Conservation (phyloP, 2,888 invertebrate genomes). For the Tolmerus cingulatus region DNA sequence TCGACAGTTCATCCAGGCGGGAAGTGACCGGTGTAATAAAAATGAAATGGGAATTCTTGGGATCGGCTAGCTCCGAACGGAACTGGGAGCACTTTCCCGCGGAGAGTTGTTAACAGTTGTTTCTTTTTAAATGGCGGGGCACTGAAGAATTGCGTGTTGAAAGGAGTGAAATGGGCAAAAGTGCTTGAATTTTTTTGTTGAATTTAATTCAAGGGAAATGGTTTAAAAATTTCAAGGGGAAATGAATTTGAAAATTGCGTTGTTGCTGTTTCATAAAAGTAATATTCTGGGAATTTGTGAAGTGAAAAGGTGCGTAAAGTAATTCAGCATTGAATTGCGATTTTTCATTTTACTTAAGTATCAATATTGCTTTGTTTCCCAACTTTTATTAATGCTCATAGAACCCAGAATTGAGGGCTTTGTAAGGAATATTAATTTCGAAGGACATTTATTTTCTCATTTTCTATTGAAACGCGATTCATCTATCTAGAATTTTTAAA, state of each 20-base stretch:
- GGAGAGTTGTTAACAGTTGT: not conserved
- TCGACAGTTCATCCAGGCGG: not conserved
- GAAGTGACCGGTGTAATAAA: not conserved
- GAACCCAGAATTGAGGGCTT: no score
- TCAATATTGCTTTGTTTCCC: not conserved
- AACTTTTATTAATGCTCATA: not conserved
- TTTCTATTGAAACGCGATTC: no score
- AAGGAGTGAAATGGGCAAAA: not conserved
- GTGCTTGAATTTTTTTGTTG: not conserved
- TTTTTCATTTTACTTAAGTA: not conserved
- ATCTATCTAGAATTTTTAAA: no score
- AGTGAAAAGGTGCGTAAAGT: not conserved
- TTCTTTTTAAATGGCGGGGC: not conserved
- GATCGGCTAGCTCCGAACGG: not conserved
- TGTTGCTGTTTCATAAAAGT: not conserved
- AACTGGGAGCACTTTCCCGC: not conserved
- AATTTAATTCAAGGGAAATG: not conserved
- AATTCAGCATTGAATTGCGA: not conserved
- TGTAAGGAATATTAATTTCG: no score
- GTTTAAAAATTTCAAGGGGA: not conserved
- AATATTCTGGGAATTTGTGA: not conserved
- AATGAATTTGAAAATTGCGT: not conserved
- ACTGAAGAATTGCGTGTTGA: not conserved
- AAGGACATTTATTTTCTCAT: no score
- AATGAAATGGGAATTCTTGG: not conserved